A percentile compares a stretch with the other conserved stretches of the same genome.
Conservation (phyloP, 2,797 vertebrate genomes). For the Myotis pilosus region DNA sequence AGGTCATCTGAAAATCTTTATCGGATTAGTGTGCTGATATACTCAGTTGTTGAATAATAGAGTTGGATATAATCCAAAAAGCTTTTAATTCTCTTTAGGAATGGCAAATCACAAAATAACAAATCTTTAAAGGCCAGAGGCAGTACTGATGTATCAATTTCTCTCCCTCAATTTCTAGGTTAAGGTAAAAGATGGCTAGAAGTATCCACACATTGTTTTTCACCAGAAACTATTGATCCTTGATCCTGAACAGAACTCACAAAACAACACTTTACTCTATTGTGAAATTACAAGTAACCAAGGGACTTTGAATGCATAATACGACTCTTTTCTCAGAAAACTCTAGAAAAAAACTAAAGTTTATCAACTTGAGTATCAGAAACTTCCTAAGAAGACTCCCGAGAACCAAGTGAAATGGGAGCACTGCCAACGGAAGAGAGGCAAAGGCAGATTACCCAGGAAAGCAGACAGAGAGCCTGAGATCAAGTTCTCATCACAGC, state of each 20-base stretch:
- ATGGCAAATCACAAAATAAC: constrained; percentile 76
- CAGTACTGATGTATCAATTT: constrained; percentile 64
- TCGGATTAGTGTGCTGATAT: constrained; percentile 64
- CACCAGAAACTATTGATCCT: constrained; percentile 65
- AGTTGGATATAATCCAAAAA: constrained; percentile 77
- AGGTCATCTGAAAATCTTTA: constrained; percentile 64
- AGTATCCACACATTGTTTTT: constrained; percentile 63
- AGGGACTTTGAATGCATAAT: neutral
- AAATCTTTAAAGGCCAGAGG: constrained; percentile 76
- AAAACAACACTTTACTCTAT: constrained; percentile 52
- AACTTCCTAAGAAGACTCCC: neutral
- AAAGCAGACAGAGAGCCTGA: neutral
- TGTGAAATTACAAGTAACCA: constrained; percentile 53
- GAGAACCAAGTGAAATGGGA: neutral
- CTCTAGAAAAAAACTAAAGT: neutral
- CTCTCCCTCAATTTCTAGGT: constrained; percentile 50
- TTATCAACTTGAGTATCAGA: neutral
- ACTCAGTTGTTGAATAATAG: constrained; percentile 77
- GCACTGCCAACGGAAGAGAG: neutral
- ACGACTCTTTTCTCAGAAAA: neutral
- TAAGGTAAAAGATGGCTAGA: constrained; percentile 63
- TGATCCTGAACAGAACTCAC: constrained; percentile 60
- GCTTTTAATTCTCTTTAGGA: constrained; percentile 77
- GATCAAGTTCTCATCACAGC: neutral
- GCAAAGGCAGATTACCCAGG: neutral